Evolutionary conservation across 2,888 invertebrate species (phyloP).

Genomic region (Drosophila quinaria): DNA sequence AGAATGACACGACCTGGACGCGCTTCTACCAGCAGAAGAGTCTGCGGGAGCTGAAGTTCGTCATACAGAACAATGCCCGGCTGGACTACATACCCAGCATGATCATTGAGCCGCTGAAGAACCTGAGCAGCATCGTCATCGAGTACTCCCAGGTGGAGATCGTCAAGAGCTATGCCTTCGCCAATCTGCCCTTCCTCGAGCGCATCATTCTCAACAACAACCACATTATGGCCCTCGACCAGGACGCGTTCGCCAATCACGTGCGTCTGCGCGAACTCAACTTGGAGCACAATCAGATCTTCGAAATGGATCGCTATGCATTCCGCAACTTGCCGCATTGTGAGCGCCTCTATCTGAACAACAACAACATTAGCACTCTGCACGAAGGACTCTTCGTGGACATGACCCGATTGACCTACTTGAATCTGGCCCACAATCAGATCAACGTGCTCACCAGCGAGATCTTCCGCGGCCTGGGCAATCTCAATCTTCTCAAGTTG

Average conservation of each 20-base stretch:
- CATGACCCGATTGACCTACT: constrained; percentile 90
- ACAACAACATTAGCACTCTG: constrained; percentile 93
- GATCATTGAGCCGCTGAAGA: constrained; percentile 89
- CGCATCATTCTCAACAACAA: constrained; percentile 90
- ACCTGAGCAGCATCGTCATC: constrained; percentile 89
- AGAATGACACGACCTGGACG: constrained; percentile 91
- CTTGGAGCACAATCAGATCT: constrained; percentile 91
- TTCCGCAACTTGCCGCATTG: constrained; percentile 91
- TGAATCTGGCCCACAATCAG: constrained; percentile 93
- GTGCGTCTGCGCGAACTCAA: constrained; percentile 89
- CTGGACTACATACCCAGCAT: constrained; percentile 91
- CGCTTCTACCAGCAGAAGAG: constrained; percentile 91
- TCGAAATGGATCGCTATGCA: constrained; percentile 90
- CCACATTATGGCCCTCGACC: constrained; percentile 89
- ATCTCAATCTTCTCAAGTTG: constrained; percentile 91
- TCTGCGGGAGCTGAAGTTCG: constrained; percentile 90
- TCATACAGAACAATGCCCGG: constrained; percentile 89
- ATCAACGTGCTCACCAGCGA: constrained; percentile 91
- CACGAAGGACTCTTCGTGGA: constrained; percentile 94
- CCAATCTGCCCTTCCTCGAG: constrained; percentile 89
- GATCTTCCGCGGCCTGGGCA: constrained; percentile 91
- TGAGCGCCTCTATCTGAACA: constrained; percentile 92
- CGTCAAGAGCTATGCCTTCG: constrained; percentile 90
- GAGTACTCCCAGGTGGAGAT: constrained; percentile 91
- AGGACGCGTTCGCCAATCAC: constrained; percentile 91